Percentiles rank a stretch among this genome's conserved stretches.
These are phyloP conservation scores for Xiphydria camelus DNA, from an alignment of 2,888 invertebrate genomes.

Conservation along the genomic window DNA sequence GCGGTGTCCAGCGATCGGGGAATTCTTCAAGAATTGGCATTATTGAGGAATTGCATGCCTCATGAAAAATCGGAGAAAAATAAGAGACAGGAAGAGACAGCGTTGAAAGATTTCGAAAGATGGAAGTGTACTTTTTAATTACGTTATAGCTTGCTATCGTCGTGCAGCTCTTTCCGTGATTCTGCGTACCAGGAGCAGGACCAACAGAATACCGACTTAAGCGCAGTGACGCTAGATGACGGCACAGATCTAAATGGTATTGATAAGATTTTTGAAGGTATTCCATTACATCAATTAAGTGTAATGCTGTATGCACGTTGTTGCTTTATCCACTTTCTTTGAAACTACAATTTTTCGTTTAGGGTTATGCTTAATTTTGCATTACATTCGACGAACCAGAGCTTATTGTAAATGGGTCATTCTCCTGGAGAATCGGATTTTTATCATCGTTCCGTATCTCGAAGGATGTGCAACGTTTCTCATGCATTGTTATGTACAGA, in stretches of 20 bases:
- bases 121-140: too few relatives aligned
- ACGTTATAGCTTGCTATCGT: slow-evolving; percentile 74
- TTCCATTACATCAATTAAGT: slow-evolving; percentile 59
- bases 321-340: slow-evolving; percentile 17
- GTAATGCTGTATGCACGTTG: slow-evolving; percentile 47
- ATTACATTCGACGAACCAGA: slow-evolving; percentile 23
- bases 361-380: slow-evolving; percentile 26
- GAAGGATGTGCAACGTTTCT: not conserved
- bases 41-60: too few relatives aligned
- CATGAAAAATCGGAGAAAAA: too few relatives aligned
- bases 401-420: slow-evolving; percentile 39
- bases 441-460: not conserved
- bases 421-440: slow-evolving; percentile 32
- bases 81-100: too few relatives aligned
- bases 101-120: too few relatives aligned
- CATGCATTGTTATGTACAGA: not conserved
- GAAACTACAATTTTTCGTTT: slow-evolving; percentile 21
- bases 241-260: slow-evolving; percentile 63
- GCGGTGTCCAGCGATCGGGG: too few relatives aligned
- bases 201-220: slow-evolving; percentile 59
- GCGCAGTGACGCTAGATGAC: slow-evolving; percentile 61
- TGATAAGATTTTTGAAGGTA: slow-evolving; percentile 63
- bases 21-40: too few relatives aligned
- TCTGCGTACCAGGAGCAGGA: slow-evolving; percentile 75
- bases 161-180: slow-evolving; percentile 85